Evolutionary conservation across 2,888 invertebrate species (phyloP).

Genomic region (Phania funesta): DNA sequence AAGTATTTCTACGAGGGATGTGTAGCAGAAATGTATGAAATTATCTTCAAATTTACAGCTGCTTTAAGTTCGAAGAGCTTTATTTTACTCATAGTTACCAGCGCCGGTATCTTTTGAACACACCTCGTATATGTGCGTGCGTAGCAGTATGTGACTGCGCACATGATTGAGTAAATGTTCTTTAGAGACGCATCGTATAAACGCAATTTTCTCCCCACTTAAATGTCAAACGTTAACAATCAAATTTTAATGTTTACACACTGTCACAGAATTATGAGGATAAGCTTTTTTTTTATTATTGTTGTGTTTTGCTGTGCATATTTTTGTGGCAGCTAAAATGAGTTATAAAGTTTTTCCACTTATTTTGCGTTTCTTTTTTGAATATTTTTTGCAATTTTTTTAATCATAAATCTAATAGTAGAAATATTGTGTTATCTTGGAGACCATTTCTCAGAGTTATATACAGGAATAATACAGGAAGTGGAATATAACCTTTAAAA

Average conservation of each 20-base stretch:
- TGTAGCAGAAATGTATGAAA: no score
- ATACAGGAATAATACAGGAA: no score
- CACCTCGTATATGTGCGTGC: background rate
- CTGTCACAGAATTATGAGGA: conserved; percentile 53
- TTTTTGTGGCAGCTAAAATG: conserved; percentile 7
- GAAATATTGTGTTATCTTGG: conserved; percentile 7
- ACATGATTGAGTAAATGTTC: conserved; percentile 40
- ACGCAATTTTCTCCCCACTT: conserved; percentile 66
- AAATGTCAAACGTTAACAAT: conserved; percentile 64
- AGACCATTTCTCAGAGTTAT: background rate
- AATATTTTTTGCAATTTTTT: background rate
- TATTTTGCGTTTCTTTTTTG: background rate
- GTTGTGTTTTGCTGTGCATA: background rate
- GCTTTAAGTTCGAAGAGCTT: no score
- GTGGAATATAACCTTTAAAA: no score
- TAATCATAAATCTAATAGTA: conserved; percentile 28
- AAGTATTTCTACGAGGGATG: no score
- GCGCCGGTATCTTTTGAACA: no score
- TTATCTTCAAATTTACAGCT: no score
- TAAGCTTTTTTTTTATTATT: background rate
- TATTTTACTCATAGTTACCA: no score
- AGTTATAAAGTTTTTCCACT: conserved; percentile 37
- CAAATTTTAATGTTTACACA: conserved; percentile 66
- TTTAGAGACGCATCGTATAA: conserved; percentile 40
- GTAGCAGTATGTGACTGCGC: background rate